Evolutionary conservation across 2,888 invertebrate genomes (phyloP).

Genomic region (Epistrophe eligans): DNA sequence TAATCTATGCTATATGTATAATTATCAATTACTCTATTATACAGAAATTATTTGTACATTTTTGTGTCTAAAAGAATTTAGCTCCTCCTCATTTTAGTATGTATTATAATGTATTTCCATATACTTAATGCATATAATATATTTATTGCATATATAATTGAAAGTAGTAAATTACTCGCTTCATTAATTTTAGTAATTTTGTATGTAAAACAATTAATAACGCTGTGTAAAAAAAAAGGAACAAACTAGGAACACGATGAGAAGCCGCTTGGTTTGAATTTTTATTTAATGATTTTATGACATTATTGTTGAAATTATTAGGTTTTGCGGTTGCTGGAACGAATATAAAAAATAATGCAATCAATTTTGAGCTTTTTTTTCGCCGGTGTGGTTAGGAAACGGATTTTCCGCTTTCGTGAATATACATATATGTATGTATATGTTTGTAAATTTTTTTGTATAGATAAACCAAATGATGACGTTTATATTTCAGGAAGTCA

Average conservation of each 20-base stretch:
- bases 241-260: not conserved
- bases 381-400: constrained; percentile 58
- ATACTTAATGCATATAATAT: too few relatives aligned
- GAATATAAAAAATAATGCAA: constrained; percentile 53
- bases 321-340: constrained; percentile 54
- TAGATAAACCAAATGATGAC: constrained; percentile 60
- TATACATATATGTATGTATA: not conserved
- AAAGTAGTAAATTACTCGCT: not conserved
- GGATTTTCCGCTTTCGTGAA: constrained; percentile 41
- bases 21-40: too few relatives aligned
- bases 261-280: constrained; percentile 12
- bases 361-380: constrained; percentile 48
- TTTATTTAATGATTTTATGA: constrained; percentile 54
- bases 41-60: too few relatives aligned
- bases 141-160: too few relatives aligned
- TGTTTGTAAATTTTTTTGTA: constrained; percentile 11
- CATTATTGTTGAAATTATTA: constrained; percentile 62
- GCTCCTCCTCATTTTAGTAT: too few relatives aligned
- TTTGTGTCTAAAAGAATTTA: too few relatives aligned
- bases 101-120: too few relatives aligned
- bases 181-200: not conserved
- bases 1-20: too few relatives aligned
- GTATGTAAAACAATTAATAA: constrained; percentile 40
- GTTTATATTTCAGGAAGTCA: constrained; percentile 62
- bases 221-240: not conserved